These are phyloP conservation scores for Andricus grossulariae DNA, from an alignment of 1,140 invertebrate species.

Conservation along the genomic window DNA sequence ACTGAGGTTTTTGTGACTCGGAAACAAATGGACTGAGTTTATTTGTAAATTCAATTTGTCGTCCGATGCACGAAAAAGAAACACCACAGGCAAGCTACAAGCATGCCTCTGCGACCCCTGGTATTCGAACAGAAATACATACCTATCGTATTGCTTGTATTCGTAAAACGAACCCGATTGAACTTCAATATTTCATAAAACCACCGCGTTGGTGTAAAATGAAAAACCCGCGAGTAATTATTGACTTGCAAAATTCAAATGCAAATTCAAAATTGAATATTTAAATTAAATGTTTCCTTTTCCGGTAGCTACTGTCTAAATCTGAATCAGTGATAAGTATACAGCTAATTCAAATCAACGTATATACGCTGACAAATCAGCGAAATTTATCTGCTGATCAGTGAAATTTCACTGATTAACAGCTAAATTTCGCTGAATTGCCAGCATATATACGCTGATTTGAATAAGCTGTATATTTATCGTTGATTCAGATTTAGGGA, in stretches of 20 bases:
- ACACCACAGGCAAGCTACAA: background rate
- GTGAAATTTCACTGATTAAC: no score
- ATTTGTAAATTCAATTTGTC: slow-evolving; percentile 52
- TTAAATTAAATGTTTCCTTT: background rate
- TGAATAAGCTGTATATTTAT: no score
- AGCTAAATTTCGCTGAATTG: no score
- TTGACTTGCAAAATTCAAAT: background rate
- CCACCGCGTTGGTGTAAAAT: background rate
- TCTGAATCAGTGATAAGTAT: no score
- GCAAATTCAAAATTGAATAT: background rate
- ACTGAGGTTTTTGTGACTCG: slow-evolving; percentile 38
- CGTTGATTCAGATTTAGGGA: no score
- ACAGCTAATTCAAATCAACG: no score
- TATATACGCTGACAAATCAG: no score
- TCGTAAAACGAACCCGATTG: background rate
- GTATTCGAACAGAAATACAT: slow-evolving; percentile 13
- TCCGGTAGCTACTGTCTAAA: no score
- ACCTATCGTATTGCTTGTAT: slow-evolving; percentile 16
- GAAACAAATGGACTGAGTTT: slow-evolving; percentile 46
- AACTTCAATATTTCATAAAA: slow-evolving; percentile 19
- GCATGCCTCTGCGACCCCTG: background rate
- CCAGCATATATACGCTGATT: no score
- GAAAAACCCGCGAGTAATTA: background rate
- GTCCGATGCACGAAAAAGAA: slow-evolving; percentile 26
- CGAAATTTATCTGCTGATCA: no score